These are phyloP conservation scores for Lydus trimaculatus DNA, from an alignment of 2,888 invertebrate species.

Conservation along the genomic window DNA sequence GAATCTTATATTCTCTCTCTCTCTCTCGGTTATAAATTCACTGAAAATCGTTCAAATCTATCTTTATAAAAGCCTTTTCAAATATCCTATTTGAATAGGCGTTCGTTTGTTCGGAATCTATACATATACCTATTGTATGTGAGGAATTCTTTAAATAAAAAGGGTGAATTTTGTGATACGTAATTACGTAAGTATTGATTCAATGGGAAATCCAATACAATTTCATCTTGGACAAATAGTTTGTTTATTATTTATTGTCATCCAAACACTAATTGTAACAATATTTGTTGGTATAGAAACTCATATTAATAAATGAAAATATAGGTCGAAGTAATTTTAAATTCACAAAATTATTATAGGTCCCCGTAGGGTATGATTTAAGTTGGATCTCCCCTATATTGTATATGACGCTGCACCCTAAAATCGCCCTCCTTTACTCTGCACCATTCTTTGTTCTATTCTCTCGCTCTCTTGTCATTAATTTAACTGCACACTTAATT, in stretches of 20 bases:
- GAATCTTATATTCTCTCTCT: background rate
- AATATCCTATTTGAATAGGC: constrained; percentile 5
- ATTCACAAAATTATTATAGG: constrained; percentile 10
- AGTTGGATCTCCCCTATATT: background rate
- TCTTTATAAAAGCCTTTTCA: constrained; percentile 7
- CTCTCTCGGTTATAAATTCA: background rate
- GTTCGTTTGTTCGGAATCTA: background rate
- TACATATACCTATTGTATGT: background rate
- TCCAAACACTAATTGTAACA: too few relatives aligned
- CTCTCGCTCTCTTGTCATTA: background rate
- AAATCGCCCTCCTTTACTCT: background rate
- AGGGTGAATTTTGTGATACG: background rate
- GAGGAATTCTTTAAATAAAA: background rate
- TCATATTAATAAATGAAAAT: background rate
- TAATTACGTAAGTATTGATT: background rate
- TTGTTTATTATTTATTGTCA: background rate
- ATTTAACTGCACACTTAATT: constrained; percentile 5
- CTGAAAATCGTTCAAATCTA: constrained; percentile 10
- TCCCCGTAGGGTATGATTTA: constrained; percentile 2
- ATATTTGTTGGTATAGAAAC: too few relatives aligned
- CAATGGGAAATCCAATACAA: background rate
- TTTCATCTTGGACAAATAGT: background rate
- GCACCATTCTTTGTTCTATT: background rate
- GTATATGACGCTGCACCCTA: background rate
- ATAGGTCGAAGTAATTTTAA: constrained; percentile 1